These are phyloP conservation scores for Mus minutoides DNA, from an alignment of 2,797 vertebrate species.

Conservation along the genomic window DNA sequence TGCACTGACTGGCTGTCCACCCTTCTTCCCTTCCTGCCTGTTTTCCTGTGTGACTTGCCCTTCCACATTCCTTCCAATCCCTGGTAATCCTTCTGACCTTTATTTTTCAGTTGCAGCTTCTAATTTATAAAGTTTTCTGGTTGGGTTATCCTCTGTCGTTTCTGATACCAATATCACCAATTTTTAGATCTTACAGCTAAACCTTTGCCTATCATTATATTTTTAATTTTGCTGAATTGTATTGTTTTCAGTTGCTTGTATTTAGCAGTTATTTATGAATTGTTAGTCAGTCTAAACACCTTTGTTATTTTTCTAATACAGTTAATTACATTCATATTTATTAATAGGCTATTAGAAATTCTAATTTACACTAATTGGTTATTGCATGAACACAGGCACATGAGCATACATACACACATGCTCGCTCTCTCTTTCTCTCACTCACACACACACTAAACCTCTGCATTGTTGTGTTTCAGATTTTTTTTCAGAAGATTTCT, in stretches of 20 bases:
- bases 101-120: not conserved
- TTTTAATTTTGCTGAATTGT: not conserved
- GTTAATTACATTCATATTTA: not conserved
- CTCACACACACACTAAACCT: not conserved
- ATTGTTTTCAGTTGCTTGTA: not conserved
- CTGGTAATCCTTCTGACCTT: not conserved
- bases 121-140: not conserved
- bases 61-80: not conserved
- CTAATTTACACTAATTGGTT: not conserved
- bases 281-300: not conserved
- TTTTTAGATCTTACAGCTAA: not conserved
- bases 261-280: not conserved
- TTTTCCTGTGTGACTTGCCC: no score
- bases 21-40: no score
- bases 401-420: not conserved
- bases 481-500: not conserved
- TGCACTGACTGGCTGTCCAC: not conserved
- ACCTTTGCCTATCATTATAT: not conserved
- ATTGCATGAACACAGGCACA: not conserved
- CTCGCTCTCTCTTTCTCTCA: no score
- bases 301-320: not conserved
- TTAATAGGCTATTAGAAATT: slow-evolving; percentile 1
- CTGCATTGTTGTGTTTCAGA: not conserved
- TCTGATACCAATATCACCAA: not conserved
- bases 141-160: not conserved